Percentiles rank a stretch among this genome's conserved stretches.
Evolutionary conservation across 2,888 invertebrate genomes (phyloP).

Genomic region (Didymodactylos carnosus): DNA sequence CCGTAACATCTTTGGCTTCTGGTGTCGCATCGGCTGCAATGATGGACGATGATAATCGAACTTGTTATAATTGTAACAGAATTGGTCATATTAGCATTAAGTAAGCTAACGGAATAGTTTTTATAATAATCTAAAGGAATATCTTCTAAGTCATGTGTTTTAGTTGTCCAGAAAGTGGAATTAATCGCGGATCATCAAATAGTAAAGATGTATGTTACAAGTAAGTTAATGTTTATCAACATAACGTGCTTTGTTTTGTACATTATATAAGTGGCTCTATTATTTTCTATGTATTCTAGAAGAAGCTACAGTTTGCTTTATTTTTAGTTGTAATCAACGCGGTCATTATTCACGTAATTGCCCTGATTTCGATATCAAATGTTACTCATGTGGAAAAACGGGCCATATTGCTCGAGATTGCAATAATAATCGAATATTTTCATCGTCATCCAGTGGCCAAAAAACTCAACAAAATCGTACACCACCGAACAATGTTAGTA

Average conservation of each 20-base stretch:
- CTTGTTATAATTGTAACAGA: neutral
- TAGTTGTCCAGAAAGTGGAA: neutral
- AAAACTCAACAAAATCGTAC: too few species aligned
- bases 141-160: too few species aligned
- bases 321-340: neutral
- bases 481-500: too few species aligned
- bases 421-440: neutral
- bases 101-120: too few species aligned
- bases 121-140: too few species aligned
- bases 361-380: neutral
- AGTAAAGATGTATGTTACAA: neutral
- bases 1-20: neutral
- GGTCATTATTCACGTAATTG: neutral
- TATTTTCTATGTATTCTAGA: too few species aligned
- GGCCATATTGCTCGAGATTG: neutral
- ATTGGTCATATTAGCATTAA: neutral
- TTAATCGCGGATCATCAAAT: too few species aligned
- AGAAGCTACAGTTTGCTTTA: too few species aligned
- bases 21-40: neutral
- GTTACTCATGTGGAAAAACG: neutral
- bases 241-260: neutral
- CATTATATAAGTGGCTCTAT: neutral
- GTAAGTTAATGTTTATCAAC: neutral
- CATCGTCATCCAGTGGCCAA: too few species aligned
- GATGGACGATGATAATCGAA: neutral